Evolutionary conservation across 2,113 vertebrate species (phyloP).

Genomic region (Acrocephalus kingi): DNA sequence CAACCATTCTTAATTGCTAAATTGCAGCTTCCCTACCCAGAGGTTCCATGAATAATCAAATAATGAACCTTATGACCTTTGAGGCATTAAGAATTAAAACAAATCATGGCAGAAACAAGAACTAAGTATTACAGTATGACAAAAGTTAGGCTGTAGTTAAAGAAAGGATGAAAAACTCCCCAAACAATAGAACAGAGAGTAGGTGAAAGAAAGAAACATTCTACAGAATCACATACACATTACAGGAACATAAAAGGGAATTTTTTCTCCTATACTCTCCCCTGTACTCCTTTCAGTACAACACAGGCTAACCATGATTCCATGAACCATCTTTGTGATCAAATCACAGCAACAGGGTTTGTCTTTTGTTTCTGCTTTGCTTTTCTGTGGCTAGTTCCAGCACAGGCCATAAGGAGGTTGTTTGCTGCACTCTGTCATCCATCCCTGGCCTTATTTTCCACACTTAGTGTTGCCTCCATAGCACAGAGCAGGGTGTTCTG

Average conservation of each 20-base stretch:
- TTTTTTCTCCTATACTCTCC: not conserved
- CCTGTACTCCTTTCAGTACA: not conserved
- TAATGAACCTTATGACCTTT: not conserved
- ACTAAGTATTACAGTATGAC: not conserved
- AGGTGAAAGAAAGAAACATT: too few relatives aligned
- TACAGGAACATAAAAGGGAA: not conserved
- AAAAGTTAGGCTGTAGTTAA: not conserved
- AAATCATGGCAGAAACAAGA: not conserved
- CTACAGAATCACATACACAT: not conserved
- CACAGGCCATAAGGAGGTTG: not conserved
- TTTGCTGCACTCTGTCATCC: not conserved
- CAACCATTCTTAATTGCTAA: not conserved
- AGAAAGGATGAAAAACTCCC: not conserved
- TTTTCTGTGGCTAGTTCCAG: not conserved
- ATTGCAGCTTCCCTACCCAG: not conserved
- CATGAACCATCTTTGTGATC: not conserved
- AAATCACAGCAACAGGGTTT: not conserved
- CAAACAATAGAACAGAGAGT: accelerated
- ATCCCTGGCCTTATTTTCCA: not conserved
- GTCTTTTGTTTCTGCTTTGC: not conserved
- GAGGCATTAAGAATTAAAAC: not conserved
- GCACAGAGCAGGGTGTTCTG: not conserved
- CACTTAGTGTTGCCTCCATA: not conserved
- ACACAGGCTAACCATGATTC: not conserved
- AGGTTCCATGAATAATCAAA: not conserved